Base-by-base conservation (phyloP, 2,113 vertebrate species). In the Petrocephalus zakoni region DNA sequence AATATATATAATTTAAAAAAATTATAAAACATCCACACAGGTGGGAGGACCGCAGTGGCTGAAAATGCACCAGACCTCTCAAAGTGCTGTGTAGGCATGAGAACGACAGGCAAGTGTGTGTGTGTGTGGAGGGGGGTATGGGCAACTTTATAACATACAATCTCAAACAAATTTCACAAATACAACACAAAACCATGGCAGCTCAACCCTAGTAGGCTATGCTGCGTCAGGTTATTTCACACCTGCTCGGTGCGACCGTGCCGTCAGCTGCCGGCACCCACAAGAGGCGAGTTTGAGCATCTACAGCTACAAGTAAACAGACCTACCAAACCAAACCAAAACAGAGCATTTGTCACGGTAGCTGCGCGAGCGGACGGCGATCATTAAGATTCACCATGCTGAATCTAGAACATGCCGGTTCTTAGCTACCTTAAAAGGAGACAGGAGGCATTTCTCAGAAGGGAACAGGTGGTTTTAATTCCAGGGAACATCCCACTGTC, bases 391-490 rank as follows among this genome's bases (percentile, higher is more conserved):
- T 29, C 34, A 2, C 4, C 17, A 34, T 15, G 5, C 34, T 19
- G 15, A 29, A 85, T 51, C 46, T 15, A 85, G 46, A 29, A 52
- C 82, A 6, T 34, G 34, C 52, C n/a, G 2, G 47, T 85, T 85
- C 49, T 55, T 17, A 47, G 19, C 52, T 55, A 55, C 52, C 17
- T 55, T 56, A 86, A 55, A 34, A 55, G 15, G 72, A 78, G 34
- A 53, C 22, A 34, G 52, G 52, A 55, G 7, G 13, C 52, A 86
- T 34, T 55, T 86, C 84, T 55, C 51, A 53, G 52, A 86, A 53
- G 25, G 17, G 52, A 86, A 86, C 84, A 86, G 52, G 84, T 86
- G 84, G 84, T 37, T 86, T 56, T 34, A 56, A 86, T 86, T 56
- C 49, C 52, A 19, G 25, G 29, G 29, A 34, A 34, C 15, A 49